These are phyloP conservation scores for Stegophylla sp. DNA, from an alignment of 2,888 invertebrate species.

Conservation along the genomic window DNA sequence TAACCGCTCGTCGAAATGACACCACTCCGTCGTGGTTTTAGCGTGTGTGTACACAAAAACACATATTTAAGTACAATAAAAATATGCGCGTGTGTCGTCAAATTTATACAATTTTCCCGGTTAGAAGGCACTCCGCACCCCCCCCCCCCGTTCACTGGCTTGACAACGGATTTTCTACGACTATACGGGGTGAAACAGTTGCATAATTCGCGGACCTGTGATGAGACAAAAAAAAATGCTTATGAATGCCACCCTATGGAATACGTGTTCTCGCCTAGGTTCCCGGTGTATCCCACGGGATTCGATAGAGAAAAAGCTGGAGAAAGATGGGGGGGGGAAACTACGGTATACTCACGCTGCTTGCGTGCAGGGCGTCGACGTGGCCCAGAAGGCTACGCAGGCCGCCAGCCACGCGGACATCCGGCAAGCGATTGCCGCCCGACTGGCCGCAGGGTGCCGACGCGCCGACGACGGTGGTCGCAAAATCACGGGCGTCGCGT, in stretches of 20 bases:
- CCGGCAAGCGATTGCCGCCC: slow-evolving; percentile 65
- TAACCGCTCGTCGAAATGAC: neutral
- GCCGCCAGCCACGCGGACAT: slow-evolving; percentile 66
- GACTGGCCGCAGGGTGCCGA: slow-evolving; percentile 63
- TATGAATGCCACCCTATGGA: too few relatives aligned
- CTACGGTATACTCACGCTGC: slow-evolving; percentile 70
- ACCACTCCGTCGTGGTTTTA: neutral
- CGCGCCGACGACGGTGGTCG: slow-evolving; percentile 65
- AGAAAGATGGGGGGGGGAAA: neutral
- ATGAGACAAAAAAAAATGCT: too few relatives aligned
- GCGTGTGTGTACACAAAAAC: neutral
- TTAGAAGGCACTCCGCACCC: too few relatives aligned
- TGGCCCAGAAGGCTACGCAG: slow-evolving; percentile 62
- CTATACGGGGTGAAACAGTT: too few relatives aligned
- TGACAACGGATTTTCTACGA: too few relatives aligned
- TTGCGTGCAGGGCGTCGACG: slow-evolving; percentile 67
- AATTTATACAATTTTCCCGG: too few relatives aligned
- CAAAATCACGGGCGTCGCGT: neutral
- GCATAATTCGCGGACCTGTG: too few relatives aligned
- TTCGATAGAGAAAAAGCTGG: neutral
- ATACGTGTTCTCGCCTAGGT: too few relatives aligned
- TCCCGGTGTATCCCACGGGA: neutral
- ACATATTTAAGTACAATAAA: too few relatives aligned
- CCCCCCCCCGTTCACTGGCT: too few relatives aligned
- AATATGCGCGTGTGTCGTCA: too few relatives aligned